These are phyloP conservation scores for Brenthis daphne DNA, from an alignment of 2,888 invertebrate species.

Conservation along the genomic window DNA sequence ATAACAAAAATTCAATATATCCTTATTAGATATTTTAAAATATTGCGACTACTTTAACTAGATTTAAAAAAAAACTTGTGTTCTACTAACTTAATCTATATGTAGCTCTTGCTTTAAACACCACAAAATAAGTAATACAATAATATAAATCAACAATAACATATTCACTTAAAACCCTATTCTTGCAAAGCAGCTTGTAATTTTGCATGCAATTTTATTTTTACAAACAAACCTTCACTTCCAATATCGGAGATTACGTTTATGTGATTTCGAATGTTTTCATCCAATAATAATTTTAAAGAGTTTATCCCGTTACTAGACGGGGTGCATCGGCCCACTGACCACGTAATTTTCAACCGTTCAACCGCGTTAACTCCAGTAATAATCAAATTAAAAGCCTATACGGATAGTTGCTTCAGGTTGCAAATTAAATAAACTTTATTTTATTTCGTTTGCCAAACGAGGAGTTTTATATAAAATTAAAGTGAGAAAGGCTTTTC, in stretches of 20 bases:
- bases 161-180: neutral
- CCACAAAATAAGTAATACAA: neutral
- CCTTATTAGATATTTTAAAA: no score
- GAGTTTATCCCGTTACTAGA: conserved; percentile 39
- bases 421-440: conserved; percentile 23
- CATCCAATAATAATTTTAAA: conserved; percentile 36
- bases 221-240: neutral
- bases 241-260: conserved; percentile 4
- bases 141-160: neutral
- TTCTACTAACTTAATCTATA: no score
- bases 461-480: neutral
- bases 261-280: conserved; percentile 27
- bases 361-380: conserved; percentile 39
- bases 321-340: conserved; percentile 32
- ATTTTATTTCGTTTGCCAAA: conserved; percentile 15
- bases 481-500: neutral
- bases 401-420: conserved; percentile 33
- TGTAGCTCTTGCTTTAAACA: no score
- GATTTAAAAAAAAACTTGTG: no score
- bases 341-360: conserved; percentile 36
- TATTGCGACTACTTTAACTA: no score
- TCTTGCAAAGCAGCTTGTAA: neutral
- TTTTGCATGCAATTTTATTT: neutral
- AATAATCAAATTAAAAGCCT: conserved; percentile 38
- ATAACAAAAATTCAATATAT: no score